Evolutionary conservation across 2,888 invertebrate genomes (phyloP), one percentile per base, ranked within the genome.

Genomic region (Poecilobothrus nobilitatus): DNA sequence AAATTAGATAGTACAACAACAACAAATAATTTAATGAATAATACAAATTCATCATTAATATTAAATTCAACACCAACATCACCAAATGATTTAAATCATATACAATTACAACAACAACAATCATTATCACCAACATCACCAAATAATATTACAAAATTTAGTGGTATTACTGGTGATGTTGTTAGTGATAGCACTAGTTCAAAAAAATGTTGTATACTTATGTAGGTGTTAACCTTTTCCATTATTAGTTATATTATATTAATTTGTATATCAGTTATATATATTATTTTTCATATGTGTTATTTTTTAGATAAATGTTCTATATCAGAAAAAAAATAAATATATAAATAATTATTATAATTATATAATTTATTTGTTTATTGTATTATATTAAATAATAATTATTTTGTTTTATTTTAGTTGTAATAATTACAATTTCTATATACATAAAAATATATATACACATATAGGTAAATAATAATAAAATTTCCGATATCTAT

Each of bases 111-210:
- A 76, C 74, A 75, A 76, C 68, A 79, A 78, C 68, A 70, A 76
- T 78, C 70, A 67, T 76, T 69, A 73, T 70, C 75, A 74, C 73
- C 67, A 74, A 73, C 68, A 77, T 77, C 71, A 78, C 78, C 70
- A 76, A 71, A 76, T 77, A 66, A 82, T 75, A 72, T 80, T 37
- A 79, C 79, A 63, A 83, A 88, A 73, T 90, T 89, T 80, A 86
- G 89, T 15, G 92, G 92, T 18, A 86, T 90, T 78, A 91, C 91
- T 33, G 89, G 91, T 76, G 92, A 92, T 75, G 89, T 90, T 71
- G 86, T 91, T 70, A 90, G 90, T 72, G 91, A 92, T 78, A 84
- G 81, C 75, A 85, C 86, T 70, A 86, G 85, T 76, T 88, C 86
- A 75, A 89, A 84, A 81, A 84, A 89, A 78, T 92, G 92, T 83